Conservation (phyloP, 2,888 invertebrate species). For the Epinotia nisella region DNA sequence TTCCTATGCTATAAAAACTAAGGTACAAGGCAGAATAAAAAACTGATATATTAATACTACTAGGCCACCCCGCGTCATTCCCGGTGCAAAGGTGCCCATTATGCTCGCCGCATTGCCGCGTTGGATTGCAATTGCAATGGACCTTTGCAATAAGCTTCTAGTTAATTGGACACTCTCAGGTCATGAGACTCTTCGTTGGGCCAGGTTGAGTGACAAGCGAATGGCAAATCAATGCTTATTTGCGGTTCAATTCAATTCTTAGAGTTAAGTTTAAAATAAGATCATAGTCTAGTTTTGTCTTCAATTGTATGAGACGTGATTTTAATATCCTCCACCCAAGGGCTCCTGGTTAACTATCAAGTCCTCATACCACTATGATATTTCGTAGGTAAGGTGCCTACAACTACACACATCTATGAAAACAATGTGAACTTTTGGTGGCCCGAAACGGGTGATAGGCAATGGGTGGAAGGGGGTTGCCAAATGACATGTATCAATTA, state of each 20-base stretch:
- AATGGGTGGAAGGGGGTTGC: conserved; percentile 73
- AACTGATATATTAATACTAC: too few species aligned
- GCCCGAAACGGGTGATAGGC: conserved; percentile 52
- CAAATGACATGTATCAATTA: conserved; percentile 84
- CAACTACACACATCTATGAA: conserved; percentile 22
- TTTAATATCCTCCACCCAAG: neutral
- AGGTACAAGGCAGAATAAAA: too few species aligned
- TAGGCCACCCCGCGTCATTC: too few species aligned
- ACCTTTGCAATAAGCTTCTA: too few species aligned
- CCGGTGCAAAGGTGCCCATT: too few species aligned
- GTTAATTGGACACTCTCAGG: too few species aligned
- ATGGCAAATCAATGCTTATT: neutral
- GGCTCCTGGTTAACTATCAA: neutral
- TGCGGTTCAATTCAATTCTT: too few species aligned
- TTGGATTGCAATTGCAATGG: too few species aligned
- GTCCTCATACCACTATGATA: neutral
- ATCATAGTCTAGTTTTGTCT: too few species aligned
- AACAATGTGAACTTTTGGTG: conserved; percentile 45
- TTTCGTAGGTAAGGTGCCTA: conserved; percentile 1
- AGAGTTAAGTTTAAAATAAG: too few species aligned
- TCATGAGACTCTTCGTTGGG: neutral
- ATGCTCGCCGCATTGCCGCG: too few species aligned
- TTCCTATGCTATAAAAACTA: too few species aligned
- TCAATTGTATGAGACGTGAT: neutral
- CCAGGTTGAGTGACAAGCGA: neutral